phyloP scores from a whole-genome alignment of 2,888 invertebrate species.

The Blastobasis lacticolella region DNA sequence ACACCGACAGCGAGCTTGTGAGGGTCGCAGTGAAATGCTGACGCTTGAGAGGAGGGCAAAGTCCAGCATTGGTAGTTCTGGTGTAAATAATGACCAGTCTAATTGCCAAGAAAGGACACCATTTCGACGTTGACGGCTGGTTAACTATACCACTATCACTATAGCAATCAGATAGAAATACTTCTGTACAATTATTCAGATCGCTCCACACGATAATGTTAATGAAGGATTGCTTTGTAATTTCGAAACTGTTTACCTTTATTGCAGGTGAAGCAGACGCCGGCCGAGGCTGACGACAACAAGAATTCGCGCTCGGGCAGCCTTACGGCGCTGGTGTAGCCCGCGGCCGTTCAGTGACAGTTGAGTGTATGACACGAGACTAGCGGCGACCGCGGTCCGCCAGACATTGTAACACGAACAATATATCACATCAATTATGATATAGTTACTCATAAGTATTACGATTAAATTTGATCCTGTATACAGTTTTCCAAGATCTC shows the following conservation, averaged over 20 bases:
- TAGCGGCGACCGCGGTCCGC: background rate
- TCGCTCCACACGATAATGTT: no score
- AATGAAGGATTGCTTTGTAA: no score
- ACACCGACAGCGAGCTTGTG: no score
- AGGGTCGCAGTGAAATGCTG: no score
- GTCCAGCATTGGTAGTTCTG: no score
- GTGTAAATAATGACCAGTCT: no score
- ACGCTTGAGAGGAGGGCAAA: no score
- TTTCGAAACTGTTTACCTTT: constrained; percentile 1
- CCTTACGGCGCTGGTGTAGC: constrained; percentile 53
- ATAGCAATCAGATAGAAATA: no score
- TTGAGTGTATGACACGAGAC: constrained; percentile 2
- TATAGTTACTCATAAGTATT: constrained; percentile 26
- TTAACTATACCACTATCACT: no score
- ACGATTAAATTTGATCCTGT: constrained; percentile 39
- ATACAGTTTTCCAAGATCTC: constrained; percentile 68
- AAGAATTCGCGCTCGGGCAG: constrained; percentile 56
- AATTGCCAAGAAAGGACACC: no score
- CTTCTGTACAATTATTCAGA: no score
- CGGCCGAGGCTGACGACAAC: constrained; percentile 34
- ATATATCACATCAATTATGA: constrained; percentile 33
- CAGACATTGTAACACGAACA: constrained; percentile 24
- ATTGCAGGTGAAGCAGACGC: constrained; percentile 39
- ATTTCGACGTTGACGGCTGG: no score
- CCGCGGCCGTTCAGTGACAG: background rate